These are phyloP conservation scores for Lethenteron camtschaticum DNA, from an alignment of 2,113 vertebrate species.

Conservation along the genomic window DNA sequence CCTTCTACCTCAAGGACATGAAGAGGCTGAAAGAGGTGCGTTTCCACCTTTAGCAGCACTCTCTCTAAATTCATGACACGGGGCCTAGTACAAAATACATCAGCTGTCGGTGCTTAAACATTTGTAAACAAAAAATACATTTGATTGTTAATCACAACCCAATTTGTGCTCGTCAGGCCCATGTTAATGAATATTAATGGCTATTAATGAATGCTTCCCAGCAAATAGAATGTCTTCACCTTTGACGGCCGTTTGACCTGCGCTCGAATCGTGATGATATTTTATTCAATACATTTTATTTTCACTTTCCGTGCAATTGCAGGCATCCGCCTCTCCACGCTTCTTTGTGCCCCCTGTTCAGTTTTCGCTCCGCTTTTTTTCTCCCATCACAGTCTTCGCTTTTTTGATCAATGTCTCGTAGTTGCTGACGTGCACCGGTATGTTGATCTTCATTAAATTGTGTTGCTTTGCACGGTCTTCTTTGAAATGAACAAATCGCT, in stretches of 20 bases:
- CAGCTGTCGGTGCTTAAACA: too few species aligned
- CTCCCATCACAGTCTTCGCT: neutral
- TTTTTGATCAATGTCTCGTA: neutral
- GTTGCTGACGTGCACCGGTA: too few species aligned
- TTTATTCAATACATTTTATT: neutral
- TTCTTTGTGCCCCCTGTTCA: neutral
- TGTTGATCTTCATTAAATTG: too few species aligned
- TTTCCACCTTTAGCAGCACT: neutral
- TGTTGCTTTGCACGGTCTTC: neutral
- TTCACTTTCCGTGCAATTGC: neutral
- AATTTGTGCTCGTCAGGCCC: too few species aligned
- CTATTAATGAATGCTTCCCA: too few species aligned
- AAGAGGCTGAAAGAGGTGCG: constrained; percentile 88
- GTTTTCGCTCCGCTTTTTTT: neutral
- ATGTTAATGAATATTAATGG: too few species aligned
- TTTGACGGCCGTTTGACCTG: neutral
- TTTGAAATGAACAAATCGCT: neutral
- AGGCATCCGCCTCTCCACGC: neutral
- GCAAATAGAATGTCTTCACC: too few species aligned
- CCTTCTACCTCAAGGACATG: constrained; percentile 99
- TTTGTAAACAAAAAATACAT: too few species aligned
- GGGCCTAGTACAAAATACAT: too few species aligned
- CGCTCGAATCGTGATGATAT: neutral
- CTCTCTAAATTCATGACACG: too few species aligned
- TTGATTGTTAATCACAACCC: too few species aligned